A percentile compares a stretch with the other conserved stretches of the same genome.
These are phyloP conservation scores for Mormyrus proboscirostris DNA, from an alignment of 2,797 vertebrate species.

Conservation along the genomic window DNA sequence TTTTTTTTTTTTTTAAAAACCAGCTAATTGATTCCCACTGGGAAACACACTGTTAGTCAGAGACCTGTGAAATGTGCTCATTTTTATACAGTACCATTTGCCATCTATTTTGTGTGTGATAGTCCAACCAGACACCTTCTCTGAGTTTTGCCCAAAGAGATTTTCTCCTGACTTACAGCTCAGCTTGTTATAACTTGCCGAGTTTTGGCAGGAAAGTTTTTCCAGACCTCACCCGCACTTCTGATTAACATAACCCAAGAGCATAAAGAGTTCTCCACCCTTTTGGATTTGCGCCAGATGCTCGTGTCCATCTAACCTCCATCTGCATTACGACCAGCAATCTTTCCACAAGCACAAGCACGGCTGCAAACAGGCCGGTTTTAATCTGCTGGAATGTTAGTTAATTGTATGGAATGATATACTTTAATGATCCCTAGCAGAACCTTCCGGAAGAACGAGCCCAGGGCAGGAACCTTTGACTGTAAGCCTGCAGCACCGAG, in stretches of 20 bases:
- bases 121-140: not conserved
- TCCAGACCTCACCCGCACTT: not conserved
- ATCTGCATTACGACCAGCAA: not conserved
- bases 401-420: not conserved
- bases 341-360: not conserved
- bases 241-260: not conserved
- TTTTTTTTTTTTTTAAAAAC: not conserved
- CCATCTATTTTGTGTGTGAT: not conserved
- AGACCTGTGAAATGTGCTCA: not conserved
- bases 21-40: not conserved
- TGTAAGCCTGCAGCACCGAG: not conserved
- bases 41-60: not conserved
- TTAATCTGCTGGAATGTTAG: not conserved
- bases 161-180: not conserved
- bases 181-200: not conserved
- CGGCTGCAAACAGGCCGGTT: not conserved
- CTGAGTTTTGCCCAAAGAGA: constrained; percentile 5
- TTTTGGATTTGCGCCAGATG: not conserved
- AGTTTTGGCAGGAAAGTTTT: not conserved
- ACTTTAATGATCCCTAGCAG: not conserved
- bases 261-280: not conserved
- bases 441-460: not conserved
- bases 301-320: not conserved
- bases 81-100: not conserved
- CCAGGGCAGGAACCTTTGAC: not conserved